Conservation (phyloP, 1,140 invertebrate genomes). For the Neodiprion pinetum region DNA sequence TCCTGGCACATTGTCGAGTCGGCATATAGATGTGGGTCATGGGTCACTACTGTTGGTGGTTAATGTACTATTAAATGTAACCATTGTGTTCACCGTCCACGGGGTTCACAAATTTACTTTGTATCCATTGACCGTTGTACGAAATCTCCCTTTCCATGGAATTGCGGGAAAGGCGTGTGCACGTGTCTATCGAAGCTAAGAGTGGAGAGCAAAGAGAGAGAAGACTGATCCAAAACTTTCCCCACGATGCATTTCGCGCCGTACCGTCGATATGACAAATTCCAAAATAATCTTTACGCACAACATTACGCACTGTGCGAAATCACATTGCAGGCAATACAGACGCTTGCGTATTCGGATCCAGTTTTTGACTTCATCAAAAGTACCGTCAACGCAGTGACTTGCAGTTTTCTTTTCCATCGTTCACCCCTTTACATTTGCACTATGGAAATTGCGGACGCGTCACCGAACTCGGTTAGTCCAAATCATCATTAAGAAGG, state of each 20-base stretch:
- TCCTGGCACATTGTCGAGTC: not conserved
- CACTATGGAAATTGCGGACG: too few relatives aligned
- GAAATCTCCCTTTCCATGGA: not conserved
- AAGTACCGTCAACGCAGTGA: too few relatives aligned
- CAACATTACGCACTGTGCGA: too few relatives aligned
- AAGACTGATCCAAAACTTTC: too few relatives aligned
- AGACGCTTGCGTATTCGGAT: too few relatives aligned
- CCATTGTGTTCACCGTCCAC: constrained; percentile 47
- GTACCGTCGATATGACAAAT: constrained; percentile 26
- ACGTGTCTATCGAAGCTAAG: not conserved
- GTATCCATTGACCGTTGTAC: constrained; percentile 24
- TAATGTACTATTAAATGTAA: constrained; percentile 57
- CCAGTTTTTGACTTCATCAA: too few relatives aligned
- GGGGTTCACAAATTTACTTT: constrained; percentile 51
- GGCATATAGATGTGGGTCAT: not conserved
- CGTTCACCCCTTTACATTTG: too few relatives aligned
- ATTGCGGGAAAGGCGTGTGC: not conserved
- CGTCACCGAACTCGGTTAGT: too few relatives aligned
- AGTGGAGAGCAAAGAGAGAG: too few relatives aligned
- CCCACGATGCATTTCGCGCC: constrained; percentile 32
- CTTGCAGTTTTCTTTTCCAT: too few relatives aligned
- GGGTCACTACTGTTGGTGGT: constrained; percentile 30
- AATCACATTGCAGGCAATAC: too few relatives aligned
- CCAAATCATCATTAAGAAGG: too few relatives aligned
- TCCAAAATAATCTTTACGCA: constrained; percentile 36